A percentile compares a stretch with the other conserved stretches of the same genome.
phyloP scores from a whole-genome alignment of 2,797 vertebrate genomes.

The Dendrocincla fuliginosa region DNA sequence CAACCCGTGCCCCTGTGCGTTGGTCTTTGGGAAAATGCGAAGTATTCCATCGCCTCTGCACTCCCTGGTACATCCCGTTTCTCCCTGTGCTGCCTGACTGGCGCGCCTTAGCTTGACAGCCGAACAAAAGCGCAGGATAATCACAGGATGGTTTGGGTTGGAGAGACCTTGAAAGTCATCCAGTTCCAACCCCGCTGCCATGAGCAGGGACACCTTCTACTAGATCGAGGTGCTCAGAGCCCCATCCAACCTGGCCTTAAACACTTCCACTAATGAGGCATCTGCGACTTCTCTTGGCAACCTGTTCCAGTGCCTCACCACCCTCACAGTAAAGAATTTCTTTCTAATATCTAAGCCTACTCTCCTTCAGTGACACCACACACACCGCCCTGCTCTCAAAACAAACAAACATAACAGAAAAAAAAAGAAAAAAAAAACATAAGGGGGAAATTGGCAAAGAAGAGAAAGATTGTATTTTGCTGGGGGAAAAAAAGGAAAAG shows the following conservation, averaged over 20 bases:
- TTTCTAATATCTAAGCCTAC: neutral
- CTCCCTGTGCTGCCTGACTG: neutral
- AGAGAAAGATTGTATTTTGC: neutral
- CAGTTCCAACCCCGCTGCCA: neutral
- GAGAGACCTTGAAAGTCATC: neutral
- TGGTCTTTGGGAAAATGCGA: neutral
- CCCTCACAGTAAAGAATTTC: neutral
- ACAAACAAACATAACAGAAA: neutral
- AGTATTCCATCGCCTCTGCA: neutral
- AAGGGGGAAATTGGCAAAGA: neutral
- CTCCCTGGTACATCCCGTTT: neutral
- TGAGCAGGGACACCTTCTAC: neutral
- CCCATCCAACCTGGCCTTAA: neutral
- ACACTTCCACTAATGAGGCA: neutral
- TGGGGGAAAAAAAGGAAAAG: rapidly evolving
- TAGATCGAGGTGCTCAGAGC: neutral
- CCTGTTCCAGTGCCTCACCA: neutral
- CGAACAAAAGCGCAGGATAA: neutral
- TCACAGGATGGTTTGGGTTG: neutral
- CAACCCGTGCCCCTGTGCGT: neutral
- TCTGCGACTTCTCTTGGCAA: neutral
- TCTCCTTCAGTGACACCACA: too few relatives aligned
- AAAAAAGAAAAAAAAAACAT: neutral
- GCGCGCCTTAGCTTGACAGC: neutral
- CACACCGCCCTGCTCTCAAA: rapidly evolving